Base-by-base conservation (phyloP, 1,140 invertebrate species). In the Nixonia krombeini region DNA sequence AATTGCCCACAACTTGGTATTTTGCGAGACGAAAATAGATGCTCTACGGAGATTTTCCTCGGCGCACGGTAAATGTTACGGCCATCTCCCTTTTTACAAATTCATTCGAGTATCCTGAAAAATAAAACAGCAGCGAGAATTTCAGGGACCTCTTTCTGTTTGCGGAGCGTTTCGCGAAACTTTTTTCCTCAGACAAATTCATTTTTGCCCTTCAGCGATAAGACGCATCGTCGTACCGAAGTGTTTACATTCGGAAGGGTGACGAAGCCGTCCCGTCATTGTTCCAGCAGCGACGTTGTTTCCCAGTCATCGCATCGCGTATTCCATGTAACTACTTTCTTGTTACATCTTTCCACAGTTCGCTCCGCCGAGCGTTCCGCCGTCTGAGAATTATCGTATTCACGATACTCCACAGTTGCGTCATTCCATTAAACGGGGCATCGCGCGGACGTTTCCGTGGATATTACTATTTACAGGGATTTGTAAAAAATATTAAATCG, bases 331-430 rank as follows among this genome's bases (percentile, higher is more conserved):
- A 15, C 23, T 61, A 40, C 52, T 66, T 53, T 29, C 35, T 25
- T 28, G 18, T 10, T 18, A 17, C 26, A 13, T 71, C 51, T 38
- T 28, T 8, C n/a, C n/a, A n/a, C n/a, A n/a, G n/a, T n/a, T n/a
- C n/a, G n/a, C n/a, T n/a, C n/a, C n/a, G n/a, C n/a, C n/a, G n/a
- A n/a, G n/a, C n/a, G n/a, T n/a, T n/a, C n/a, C n/a, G n/a, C n/a
- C n/a, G n/a, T n/a, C n/a, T n/a, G n/a, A n/a, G n/a, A n/a, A n/a
- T n/a, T n/a, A n/a, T n/a, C n/a, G n/a, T n/a, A n/a, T n/a, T n/a
- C n/a, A n/a, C n/a, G n/a, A n/a, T n/a, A n/a, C n/a, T n/a, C n/a
- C n/a, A n/a, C n/a, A n/a, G n/a, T n/a, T n/a, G n/a, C n/a, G n/a
- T n/a, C n/a, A n/a, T n/a, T n/a, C n/a, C n/a, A n/a, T 26, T 4